A percentile compares a stretch with the other conserved stretches of the same genome.
phyloP scores from a whole-genome alignment of 2,888 invertebrate species.

The Myathropa florea region DNA sequence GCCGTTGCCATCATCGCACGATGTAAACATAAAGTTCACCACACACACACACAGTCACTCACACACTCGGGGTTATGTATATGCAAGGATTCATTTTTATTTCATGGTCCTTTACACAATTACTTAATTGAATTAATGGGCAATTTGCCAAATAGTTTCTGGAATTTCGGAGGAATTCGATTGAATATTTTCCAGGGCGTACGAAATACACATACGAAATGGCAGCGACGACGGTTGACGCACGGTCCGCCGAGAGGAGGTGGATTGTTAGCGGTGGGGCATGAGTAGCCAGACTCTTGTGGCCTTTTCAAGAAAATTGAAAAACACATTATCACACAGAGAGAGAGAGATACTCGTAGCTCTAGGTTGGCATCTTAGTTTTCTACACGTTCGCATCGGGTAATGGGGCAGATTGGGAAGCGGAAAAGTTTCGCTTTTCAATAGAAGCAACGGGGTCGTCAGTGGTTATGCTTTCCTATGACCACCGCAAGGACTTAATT shows the following conservation, averaged over 20 bases:
- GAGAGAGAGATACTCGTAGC: too few species aligned
- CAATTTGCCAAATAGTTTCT: slow-evolving; percentile 68
- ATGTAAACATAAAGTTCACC: not conserved
- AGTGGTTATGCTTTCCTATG: slow-evolving; percentile 9
- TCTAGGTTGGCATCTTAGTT: not conserved
- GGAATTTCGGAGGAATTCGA: slow-evolving; percentile 52
- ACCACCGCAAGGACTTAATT: slow-evolving; percentile 32
- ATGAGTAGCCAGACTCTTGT: slow-evolving; percentile 4
- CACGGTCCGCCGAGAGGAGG: not conserved
- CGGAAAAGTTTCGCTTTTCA: slow-evolving; percentile 34
- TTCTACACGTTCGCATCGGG: not conserved
- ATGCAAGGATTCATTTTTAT: slow-evolving; percentile 58
- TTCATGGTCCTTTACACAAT: slow-evolving; percentile 64
- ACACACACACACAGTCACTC: not conserved
- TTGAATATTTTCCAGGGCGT: slow-evolving; percentile 49
- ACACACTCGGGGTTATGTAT: not conserved
- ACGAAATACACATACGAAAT: not conserved
- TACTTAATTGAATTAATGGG: slow-evolving; percentile 70
- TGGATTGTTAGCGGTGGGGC: not conserved
- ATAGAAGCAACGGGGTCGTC: slow-evolving; percentile 11
- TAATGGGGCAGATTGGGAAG: slow-evolving; percentile 3
- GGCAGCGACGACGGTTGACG: not conserved
- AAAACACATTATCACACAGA: slow-evolving; percentile 22
- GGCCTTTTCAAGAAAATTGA: slow-evolving; percentile 36
- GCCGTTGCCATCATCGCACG: not conserved